Base-by-base conservation (phyloP, 2,797 vertebrate genomes). In the Carapus acus region DNA sequence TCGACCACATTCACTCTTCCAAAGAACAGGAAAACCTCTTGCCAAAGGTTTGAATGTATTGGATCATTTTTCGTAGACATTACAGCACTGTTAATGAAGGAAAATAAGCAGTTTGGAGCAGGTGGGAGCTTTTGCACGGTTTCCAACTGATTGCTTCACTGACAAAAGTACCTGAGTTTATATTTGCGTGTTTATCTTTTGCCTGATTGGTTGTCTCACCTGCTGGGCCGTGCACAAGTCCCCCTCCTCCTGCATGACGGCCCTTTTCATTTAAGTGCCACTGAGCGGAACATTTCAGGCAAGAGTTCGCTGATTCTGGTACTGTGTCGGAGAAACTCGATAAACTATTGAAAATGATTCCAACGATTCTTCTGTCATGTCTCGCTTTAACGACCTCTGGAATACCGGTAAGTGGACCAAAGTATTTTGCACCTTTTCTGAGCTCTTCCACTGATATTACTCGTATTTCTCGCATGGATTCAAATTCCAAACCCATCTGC, bases 171-270 rank as follows among this genome's bases (percentile, higher is more conserved):
- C 46, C 69, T 71, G 60, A 70, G 45, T 54, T 49, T 49, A 22
- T 71, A 60, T 68, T 53, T 65, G 51, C 45, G 37, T n/a, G 40
- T 62, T 71, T 61, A 45, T 48, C 69, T 75, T 59, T 43, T 6
- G 8, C 57, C 64, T 73, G 78, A 87, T 86, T 86, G 82, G 84
- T 47, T 54, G 69, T 43, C 70, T 69, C 31, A 3, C n/a, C 54
- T 8, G 21, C 31, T 14, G 68, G 70, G 59, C 13, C 42, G 56
- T 3, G 22, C 77, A 82, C 83, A 87, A 83, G 78, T 76, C 56
- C 40, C 29, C 38, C 47, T 24, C 29, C 39, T 20, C 36, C 43
- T 42, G 43, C 43, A 22, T 8, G 19, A n/a, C 11, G 18, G 54
- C 56, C 61, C 70, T 74, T 9, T 72, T 43, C 62, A 55, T 68